Percentiles rank a stretch among this genome's conserved stretches.
phyloP scores from a whole-genome alignment of 2,113 vertebrate genomes.

The Stegostoma tigrinum region DNA sequence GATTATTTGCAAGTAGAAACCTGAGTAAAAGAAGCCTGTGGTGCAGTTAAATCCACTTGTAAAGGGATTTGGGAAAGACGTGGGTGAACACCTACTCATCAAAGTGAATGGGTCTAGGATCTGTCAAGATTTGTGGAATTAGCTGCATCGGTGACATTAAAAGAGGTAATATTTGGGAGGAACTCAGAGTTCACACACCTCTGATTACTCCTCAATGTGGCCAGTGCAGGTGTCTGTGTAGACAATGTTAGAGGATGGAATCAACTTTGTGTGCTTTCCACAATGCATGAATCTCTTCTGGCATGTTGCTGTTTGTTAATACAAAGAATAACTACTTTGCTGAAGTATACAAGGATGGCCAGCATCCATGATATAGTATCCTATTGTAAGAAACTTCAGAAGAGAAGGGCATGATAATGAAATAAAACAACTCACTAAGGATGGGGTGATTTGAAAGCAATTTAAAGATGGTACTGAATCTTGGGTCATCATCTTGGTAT shows the following conservation, averaged over 20 bases:
- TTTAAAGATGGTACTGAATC: neutral
- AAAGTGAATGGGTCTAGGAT: neutral
- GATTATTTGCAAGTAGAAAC: neutral
- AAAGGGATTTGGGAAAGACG: neutral
- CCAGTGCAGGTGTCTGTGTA: neutral
- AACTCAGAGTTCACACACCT: neutral
- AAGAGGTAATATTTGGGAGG: no score
- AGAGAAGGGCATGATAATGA: neutral
- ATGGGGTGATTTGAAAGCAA: neutral
- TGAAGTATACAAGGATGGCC: neutral
- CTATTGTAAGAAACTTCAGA: neutral
- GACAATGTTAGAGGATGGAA: neutral
- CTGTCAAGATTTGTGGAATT: neutral
- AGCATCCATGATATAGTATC: neutral
- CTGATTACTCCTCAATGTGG: neutral
- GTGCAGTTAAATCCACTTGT: neutral
- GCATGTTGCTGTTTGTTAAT: neutral
- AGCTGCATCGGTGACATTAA: neutral
- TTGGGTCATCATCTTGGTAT: neutral
- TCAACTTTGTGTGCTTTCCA: neutral
- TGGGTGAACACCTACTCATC: neutral
- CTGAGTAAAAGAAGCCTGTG: neutral
- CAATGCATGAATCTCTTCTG: neutral
- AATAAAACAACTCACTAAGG: neutral
- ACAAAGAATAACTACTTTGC: neutral